A percentile compares a stretch with the other conserved stretches of the same genome.
phyloP scores from a whole-genome alignment of 2,113 vertebrate species.

The Channa maculata region DNA sequence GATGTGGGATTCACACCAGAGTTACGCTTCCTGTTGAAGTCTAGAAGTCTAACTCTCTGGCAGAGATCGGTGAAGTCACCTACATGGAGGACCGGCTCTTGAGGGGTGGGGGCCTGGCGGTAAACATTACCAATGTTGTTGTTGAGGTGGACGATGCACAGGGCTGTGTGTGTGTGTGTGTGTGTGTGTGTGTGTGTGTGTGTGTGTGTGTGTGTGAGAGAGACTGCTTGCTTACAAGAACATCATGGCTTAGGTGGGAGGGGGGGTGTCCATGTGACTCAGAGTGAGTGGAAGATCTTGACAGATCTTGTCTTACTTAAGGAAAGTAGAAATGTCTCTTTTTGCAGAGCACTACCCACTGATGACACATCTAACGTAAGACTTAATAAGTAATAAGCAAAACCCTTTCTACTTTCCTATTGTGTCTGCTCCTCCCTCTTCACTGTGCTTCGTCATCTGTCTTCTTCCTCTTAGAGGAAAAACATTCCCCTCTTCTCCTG shows the following conservation, averaged over 20 bases:
- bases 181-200: too few species aligned
- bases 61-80: conserved; percentile 56
- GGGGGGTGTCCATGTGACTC: conserved; percentile 58
- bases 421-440: conserved; percentile 37
- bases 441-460: conserved; percentile 53
- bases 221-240: too few species aligned
- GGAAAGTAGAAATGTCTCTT: background rate
- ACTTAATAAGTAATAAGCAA: conserved; percentile 41
- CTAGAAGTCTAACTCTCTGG: conserved; percentile 50
- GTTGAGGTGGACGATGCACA: conserved; percentile 56
- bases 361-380: conserved; percentile 14
- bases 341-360: conserved; percentile 1
- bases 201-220: background rate
- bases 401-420: background rate
- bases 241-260: background rate
- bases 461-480: conserved; percentile 55
- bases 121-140: conserved; percentile 68
- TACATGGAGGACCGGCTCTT: conserved; percentile 45
- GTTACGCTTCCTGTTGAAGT: conserved; percentile 59
- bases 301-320: conserved; percentile 44
- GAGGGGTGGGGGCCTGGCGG: conserved; percentile 30
- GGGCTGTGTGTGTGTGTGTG: conserved; percentile 4
- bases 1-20: conserved; percentile 58
- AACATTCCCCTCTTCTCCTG: conserved; percentile 61
- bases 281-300: conserved; percentile 21